Evolutionary conservation across 2,113 vertebrate species (phyloP).

Genomic region (Procapra przewalskii): DNA sequence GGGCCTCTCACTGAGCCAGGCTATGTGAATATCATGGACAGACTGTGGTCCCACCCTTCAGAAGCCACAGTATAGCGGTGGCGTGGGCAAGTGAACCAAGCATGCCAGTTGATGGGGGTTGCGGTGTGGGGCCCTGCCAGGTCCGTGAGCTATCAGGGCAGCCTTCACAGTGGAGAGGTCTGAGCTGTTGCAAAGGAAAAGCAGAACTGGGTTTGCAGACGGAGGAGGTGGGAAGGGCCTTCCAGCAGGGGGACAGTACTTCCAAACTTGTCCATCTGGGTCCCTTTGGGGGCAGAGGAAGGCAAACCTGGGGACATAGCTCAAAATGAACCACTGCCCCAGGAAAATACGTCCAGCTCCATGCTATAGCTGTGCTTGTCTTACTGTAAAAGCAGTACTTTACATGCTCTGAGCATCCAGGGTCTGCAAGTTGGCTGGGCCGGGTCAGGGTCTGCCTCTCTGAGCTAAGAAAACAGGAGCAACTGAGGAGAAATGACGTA

Average conservation of each 20-base stretch:
- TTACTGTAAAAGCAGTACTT: background rate
- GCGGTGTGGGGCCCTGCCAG: rapidly evolving
- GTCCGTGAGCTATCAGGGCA: background rate
- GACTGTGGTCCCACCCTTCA: background rate
- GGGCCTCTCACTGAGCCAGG: rapidly evolving
- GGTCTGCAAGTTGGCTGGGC: rapidly evolving
- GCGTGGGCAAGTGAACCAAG: rapidly evolving
- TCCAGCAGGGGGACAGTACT: too few species aligned
- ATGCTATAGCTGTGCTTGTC: background rate
- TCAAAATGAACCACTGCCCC: background rate
- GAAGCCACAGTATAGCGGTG: background rate
- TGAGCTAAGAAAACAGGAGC: background rate
- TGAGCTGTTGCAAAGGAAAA: rapidly evolving
- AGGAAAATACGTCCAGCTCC: background rate
- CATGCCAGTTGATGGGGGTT: too few species aligned
- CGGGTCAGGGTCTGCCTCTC: background rate
- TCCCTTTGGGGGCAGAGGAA: background rate
- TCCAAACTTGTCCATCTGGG: background rate
- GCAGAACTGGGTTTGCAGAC: background rate
- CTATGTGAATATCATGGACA: background rate
- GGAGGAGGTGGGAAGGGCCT: background rate
- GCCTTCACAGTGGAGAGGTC: background rate
- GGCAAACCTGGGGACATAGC: background rate
- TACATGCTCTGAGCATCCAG: rapidly evolving
- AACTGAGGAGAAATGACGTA: rapidly evolving